Evolutionary conservation across 1,140 invertebrate genomes (phyloP).

Genomic region (Apis cerana): DNA sequence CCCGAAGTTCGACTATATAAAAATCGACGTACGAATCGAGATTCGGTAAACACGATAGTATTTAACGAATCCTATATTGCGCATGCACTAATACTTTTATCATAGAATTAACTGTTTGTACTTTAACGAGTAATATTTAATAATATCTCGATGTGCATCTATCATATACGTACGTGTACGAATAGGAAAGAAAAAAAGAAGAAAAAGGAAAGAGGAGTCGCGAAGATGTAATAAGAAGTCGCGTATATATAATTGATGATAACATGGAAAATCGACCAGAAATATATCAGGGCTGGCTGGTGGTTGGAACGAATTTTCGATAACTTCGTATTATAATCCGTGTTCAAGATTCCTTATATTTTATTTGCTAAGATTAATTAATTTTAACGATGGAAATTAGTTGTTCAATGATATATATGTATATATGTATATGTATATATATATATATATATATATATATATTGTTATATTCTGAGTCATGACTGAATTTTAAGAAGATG

Average conservation of each 20-base stretch:
- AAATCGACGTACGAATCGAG: background rate
- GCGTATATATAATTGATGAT: background rate
- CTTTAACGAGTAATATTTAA: constrained; percentile 66
- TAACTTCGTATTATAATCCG: background rate
- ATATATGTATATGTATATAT: no score
- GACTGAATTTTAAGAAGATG: constrained; percentile 10
- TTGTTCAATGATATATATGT: background rate
- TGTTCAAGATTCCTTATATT: constrained; percentile 35
- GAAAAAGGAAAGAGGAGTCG: constrained; percentile 7
- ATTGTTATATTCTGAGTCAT: background rate
- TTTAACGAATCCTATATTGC: constrained; percentile 46
- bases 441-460: no score
- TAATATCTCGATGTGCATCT: constrained; percentile 71
- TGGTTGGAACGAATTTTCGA: constrained; percentile 65
- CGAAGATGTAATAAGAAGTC: constrained; percentile 13
- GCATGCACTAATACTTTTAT: constrained; percentile 51
- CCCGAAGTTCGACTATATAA: constrained; percentile 29
- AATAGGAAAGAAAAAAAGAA: background rate
- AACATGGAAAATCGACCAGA: constrained; percentile 6
- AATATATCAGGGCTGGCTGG: constrained; percentile 38
- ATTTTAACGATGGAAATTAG: constrained; percentile 23
- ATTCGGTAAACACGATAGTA: constrained; percentile 22
- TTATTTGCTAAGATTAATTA: constrained; percentile 28
- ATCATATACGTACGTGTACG: constrained; percentile 55
- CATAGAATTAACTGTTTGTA: constrained; percentile 62